These are phyloP conservation scores for Epinotia brunnichana DNA, from an alignment of 2,888 invertebrate species.

Conservation along the genomic window DNA sequence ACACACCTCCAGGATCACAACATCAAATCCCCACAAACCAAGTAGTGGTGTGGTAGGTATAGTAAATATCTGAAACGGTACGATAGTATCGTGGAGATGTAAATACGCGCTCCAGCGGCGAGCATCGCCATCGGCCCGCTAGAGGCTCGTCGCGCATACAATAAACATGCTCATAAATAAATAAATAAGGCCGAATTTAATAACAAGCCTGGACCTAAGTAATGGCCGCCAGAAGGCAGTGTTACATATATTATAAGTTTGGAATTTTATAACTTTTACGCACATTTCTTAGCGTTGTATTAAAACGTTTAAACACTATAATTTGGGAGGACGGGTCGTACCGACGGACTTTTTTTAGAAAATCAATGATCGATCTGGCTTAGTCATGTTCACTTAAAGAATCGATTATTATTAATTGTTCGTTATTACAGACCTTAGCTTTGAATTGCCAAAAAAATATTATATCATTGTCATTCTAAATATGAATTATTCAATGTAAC, in stretches of 20 bases:
- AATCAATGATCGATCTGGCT: constrained; percentile 48
- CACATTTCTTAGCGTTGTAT: constrained; percentile 79
- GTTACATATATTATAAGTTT: constrained; percentile 76
- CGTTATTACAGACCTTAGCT: constrained; percentile 8
- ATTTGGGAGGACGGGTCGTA: constrained; percentile 66
- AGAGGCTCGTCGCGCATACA: constrained; percentile 55
- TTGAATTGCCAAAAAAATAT: neutral
- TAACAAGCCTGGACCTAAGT: constrained; percentile 78
- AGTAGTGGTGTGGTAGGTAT: neutral
- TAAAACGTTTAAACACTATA: constrained; percentile 81
- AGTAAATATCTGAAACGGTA: constrained; percentile 20
- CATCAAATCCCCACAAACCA: too few species aligned
- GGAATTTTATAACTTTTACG: constrained; percentile 77
- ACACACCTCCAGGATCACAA: too few species aligned
- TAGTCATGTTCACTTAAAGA: constrained; percentile 41
- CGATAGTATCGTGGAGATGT: constrained; percentile 33
- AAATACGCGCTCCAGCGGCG: constrained; percentile 17
- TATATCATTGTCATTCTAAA: neutral
- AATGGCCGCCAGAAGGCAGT: constrained; percentile 81
- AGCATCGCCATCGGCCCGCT: constrained; percentile 9
- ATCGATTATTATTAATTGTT: constrained; percentile 38
- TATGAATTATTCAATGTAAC: neutral
- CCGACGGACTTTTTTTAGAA: constrained; percentile 66
- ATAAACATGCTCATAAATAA: constrained; percentile 77
- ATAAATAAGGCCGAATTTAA: constrained; percentile 82